A percentile compares a stretch with the other conserved stretches of the same genome.
These are phyloP conservation scores for Phymorhynchus buccinoides DNA, from an alignment of 1,140 invertebrate genomes.

Conservation along the genomic window DNA sequence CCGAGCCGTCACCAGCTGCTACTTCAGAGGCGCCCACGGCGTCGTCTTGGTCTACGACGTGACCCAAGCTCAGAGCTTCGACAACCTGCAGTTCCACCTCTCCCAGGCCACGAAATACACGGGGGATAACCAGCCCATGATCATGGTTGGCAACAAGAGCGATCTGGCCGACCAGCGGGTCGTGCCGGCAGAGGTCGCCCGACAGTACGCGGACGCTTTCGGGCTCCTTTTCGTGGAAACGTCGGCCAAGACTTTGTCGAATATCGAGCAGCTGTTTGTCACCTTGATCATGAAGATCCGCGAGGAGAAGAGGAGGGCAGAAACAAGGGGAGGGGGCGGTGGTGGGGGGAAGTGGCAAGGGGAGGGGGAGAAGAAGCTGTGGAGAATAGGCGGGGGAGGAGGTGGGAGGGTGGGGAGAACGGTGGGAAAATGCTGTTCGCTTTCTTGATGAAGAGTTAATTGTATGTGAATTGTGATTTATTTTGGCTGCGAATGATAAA, in stretches of 20 bases:
- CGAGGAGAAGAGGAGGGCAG: slow-evolving; percentile 6
- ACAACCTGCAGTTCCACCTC: slow-evolving; percentile 36
- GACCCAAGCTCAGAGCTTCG: slow-evolving; percentile 26
- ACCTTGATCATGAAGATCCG: slow-evolving; percentile 20
- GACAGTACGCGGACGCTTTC: slow-evolving; percentile 14
- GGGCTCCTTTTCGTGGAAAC: slow-evolving; percentile 31
- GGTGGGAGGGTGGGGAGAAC: background rate
- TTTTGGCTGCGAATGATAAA: background rate
- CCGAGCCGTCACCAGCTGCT: slow-evolving; percentile 40
- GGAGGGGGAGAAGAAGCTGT: background rate
- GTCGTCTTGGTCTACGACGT: slow-evolving; percentile 36
- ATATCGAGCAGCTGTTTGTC: slow-evolving; percentile 32
- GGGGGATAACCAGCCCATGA: slow-evolving; percentile 33
- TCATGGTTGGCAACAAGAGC: slow-evolving; percentile 37
- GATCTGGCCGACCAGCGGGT: slow-evolving; percentile 19
- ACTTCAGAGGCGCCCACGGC: slow-evolving; percentile 36
- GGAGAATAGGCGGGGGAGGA: background rate
- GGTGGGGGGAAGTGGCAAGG: background rate
- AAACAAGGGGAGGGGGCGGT: background rate
- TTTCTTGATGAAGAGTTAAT: background rate
- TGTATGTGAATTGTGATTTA: background rate
- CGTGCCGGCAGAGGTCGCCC: slow-evolving; percentile 7
- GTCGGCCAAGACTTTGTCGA: slow-evolving; percentile 6
- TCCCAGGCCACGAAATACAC: slow-evolving; percentile 28
- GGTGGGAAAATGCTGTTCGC: background rate